Conservation (phyloP, 92 coral and sea anemone genomes). For the Epizoanthus scotinus region DNA sequence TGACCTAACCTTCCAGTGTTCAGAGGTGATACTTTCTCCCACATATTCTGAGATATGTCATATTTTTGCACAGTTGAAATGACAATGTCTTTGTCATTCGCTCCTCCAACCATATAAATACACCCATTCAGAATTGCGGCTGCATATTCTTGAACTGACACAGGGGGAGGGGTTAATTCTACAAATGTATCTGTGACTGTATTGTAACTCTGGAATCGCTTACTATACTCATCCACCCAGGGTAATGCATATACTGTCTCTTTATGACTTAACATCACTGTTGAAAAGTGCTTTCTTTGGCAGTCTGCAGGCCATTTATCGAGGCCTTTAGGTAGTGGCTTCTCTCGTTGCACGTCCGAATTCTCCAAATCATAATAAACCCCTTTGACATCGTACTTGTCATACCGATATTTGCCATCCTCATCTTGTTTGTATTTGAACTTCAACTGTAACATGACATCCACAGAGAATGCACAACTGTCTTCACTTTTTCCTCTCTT, state of each 20-base stretch:
- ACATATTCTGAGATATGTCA: not conserved
- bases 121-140: not conserved
- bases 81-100: not conserved
- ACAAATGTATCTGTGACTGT: not conserved
- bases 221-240: not conserved
- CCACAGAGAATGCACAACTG: not conserved
- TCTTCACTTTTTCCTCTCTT: not conserved
- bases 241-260: not conserved
- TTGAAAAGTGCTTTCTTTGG: too few relatives aligned
- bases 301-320: not conserved
- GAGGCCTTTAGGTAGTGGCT: not conserved
- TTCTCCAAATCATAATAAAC: not conserved
- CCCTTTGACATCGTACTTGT: not conserved
- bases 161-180: not conserved
- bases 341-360: not conserved
- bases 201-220: not conserved
- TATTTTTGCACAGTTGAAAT: not conserved
- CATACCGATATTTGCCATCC: not conserved
- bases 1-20: not conserved
- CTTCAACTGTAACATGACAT: not conserved
- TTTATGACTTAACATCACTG: not conserved
- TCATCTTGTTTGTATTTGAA: not conserved
- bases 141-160: not conserved
- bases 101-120: not conserved
- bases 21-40: not conserved